These are phyloP conservation scores for Falco peregrinus DNA, from an alignment of 2,797 vertebrate genomes.

Conservation along the genomic window DNA sequence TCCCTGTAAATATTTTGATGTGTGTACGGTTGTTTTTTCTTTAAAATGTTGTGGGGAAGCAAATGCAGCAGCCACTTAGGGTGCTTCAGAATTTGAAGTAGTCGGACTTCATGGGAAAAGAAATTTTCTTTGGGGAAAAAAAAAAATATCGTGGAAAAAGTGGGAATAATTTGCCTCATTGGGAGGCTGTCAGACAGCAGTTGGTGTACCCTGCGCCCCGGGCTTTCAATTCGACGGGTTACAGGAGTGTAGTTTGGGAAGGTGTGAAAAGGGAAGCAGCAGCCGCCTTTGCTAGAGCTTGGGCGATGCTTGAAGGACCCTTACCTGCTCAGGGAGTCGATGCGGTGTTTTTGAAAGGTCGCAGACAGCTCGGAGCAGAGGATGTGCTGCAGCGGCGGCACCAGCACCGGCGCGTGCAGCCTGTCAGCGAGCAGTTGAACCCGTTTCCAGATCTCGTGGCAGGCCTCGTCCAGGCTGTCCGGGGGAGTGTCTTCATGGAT, in stretches of 20 bases:
- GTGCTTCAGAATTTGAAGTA: slow-evolving; percentile 76
- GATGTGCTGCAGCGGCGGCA: not conserved
- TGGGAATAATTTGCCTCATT: not conserved
- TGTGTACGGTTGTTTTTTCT: slow-evolving; percentile 41
- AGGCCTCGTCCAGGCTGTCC: slow-evolving; percentile 79
- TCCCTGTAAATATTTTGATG: slow-evolving; percentile 82
- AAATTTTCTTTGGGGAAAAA: no score
- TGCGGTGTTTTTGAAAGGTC: not conserved
- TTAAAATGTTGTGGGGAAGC: slow-evolving; percentile 63
- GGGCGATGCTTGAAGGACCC: not conserved
- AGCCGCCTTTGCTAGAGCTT: not conserved
- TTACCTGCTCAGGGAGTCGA: slow-evolving; percentile 50
- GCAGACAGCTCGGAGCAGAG: not conserved
- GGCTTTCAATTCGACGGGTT: not conserved
- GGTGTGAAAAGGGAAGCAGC: not conserved
- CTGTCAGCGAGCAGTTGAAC: slow-evolving; percentile 53
- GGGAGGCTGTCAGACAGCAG: not conserved
- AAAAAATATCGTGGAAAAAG: no score
- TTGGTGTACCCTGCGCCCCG: fast-evolving
- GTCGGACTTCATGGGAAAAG: slow-evolving; percentile 28
- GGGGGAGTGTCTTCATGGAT: slow-evolving; percentile 77
- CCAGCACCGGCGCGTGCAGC: slow-evolving; percentile 20
- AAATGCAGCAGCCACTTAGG: slow-evolving; percentile 76
- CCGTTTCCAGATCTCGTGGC: slow-evolving; percentile 79
- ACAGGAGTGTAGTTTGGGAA: fast-evolving